Evolutionary conservation across 2,888 invertebrate genomes (phyloP).

Genomic region (Myopa tessellatipennis): DNA sequence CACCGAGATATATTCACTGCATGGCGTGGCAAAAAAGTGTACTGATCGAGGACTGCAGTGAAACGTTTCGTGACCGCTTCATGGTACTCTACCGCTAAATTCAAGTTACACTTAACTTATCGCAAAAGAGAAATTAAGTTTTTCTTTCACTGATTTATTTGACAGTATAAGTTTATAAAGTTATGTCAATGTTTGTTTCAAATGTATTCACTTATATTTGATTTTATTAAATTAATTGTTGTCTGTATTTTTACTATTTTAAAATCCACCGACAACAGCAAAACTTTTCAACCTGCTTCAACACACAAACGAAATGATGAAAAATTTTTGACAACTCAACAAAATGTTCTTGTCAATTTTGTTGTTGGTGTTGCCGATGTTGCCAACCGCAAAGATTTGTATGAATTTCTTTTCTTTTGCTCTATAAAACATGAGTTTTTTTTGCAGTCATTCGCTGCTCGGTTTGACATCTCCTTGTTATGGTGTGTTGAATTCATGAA

Average conservation of each 20-base stretch:
- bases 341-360: constrained; percentile 25
- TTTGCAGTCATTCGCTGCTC: no score
- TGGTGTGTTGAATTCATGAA: no score
- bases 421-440: no score
- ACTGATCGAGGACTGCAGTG: no score
- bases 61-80: no score
- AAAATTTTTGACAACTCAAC: constrained; percentile 45
- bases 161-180: neutral
- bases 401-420: no score
- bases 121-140: neutral
- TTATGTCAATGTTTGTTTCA: neutral
- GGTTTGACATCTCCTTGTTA: no score
- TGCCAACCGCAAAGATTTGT: neutral
- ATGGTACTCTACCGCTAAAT: no score
- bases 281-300: constrained; percentile 18
- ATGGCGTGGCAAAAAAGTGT: no score
- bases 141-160: neutral
- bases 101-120: no score
- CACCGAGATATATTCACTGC: neutral
- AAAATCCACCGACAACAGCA: neutral
- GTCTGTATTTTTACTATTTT: neutral
- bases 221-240: neutral
- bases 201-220: neutral
- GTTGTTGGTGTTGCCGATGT: neutral
- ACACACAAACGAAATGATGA: constrained; percentile 25